Base-by-base conservation (phyloP, 1,140 invertebrate genomes). In the Papilio helenus region DNA sequence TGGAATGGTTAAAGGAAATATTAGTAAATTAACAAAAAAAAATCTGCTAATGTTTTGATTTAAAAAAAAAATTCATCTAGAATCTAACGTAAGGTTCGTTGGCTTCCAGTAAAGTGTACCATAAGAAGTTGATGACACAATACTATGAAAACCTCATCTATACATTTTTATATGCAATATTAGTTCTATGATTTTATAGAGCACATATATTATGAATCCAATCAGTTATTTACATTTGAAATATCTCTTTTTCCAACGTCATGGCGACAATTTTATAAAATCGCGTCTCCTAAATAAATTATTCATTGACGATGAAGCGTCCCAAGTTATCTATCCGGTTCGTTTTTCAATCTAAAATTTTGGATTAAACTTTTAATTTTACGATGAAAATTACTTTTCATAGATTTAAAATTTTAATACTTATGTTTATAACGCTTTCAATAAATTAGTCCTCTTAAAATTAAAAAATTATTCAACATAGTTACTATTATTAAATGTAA, bases 221-320 rank as follows among this genome's bases (percentile, higher is more conserved):
- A 77, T 77, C 39, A 65, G 39, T 44, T 58, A 58, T 77, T 49
- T 42, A 18, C 8, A 65, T 77, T 77, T 39, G 58, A 46, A 9
- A 39, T 20, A 34, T 58, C 42, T 42, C 76, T 65, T 39, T 77
- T 44, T 77, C 74, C n/a, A 65, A 65, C 58, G 34, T 2, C 23
- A 77, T 44, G 29, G 76, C 58, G 39, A 58, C 76, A 77, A 77
- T 77, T 77, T 77, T 77, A 39, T 39, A 58, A 77, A 77, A 77
- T 65, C 76, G 16, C 34, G 55, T 65, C 76, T 46, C 76, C 39
- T 26, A 77, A 77, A 77, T 77, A 77, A 77, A 77, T 77, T 77
- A 77, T 77, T 77, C 76, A 77, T 65, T 77, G 76, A 77, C 76
- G 76, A 77, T 77, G 76, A 65, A 77, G n/a, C 76, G 76, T 61